Evolutionary conservation across 2,888 invertebrate species (phyloP).

Genomic region (Pseudanteris insignis): DNA sequence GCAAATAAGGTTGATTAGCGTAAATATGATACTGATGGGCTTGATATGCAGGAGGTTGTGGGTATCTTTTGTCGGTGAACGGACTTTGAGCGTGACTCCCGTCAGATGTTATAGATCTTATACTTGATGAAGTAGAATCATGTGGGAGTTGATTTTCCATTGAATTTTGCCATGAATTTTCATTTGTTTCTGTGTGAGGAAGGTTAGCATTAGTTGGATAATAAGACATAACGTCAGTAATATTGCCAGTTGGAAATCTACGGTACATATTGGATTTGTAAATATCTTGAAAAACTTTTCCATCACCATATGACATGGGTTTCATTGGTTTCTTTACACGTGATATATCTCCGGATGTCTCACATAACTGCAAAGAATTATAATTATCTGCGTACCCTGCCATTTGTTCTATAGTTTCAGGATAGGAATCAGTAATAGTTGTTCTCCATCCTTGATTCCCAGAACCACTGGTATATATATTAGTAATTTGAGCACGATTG

Average conservation of each 20-base stretch:
- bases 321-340: conserved; percentile 55
- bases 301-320: conserved; percentile 66
- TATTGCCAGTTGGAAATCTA: conserved; percentile 75
- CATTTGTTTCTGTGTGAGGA: conserved; percentile 70
- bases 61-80: conserved; percentile 57
- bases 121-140: conserved; percentile 70
- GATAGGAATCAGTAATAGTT: conserved; percentile 68
- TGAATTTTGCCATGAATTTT: conserved; percentile 72
- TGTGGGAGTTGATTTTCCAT: conserved; percentile 70
- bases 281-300: conserved; percentile 72
- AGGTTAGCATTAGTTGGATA: conserved; percentile 78
- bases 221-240: conserved; percentile 83
- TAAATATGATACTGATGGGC: conserved; percentile 59
- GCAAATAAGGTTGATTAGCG: conserved; percentile 58
- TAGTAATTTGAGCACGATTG: conserved; percentile 78
- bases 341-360: conserved; percentile 58
- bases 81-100: conserved; percentile 59
- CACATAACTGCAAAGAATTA: conserved; percentile 65
- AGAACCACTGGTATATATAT: conserved; percentile 77
- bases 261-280: conserved; percentile 75
- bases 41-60: conserved; percentile 61
- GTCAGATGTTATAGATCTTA: conserved; percentile 60
- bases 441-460: conserved; percentile 72
- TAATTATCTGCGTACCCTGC: conserved; percentile 61
- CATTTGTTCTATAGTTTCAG: conserved; percentile 75